Percentiles rank a stretch among this genome's conserved stretches.
Conservation (phyloP, 1,140 invertebrate genomes). For the Drosophila auraria region DNA sequence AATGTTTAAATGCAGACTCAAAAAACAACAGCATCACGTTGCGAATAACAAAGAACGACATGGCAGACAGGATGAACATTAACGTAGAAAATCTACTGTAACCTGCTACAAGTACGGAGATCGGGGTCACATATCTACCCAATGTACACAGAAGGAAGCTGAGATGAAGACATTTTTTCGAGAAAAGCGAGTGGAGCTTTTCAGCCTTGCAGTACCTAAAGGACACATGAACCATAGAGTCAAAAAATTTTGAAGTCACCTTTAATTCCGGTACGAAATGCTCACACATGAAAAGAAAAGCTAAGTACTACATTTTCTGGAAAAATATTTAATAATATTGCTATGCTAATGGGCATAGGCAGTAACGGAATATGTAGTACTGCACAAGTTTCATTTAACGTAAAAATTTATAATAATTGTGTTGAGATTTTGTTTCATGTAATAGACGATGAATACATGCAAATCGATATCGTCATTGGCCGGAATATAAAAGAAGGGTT, state of each 20-base stretch:
- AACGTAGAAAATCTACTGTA: slow-evolving; percentile 11
- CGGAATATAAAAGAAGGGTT: slow-evolving; percentile 36
- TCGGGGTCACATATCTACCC: slow-evolving; percentile 25
- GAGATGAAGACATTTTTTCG: slow-evolving; percentile 28
- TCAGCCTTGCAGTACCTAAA: slow-evolving; percentile 22
- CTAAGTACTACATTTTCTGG: slow-evolving; percentile 30
- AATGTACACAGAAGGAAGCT: slow-evolving; percentile 32
- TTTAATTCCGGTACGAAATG: slow-evolving; percentile 31
- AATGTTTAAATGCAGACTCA: slow-evolving; percentile 27
- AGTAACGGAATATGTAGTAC: slow-evolving; percentile 5
- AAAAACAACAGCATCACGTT: slow-evolving; percentile 15
- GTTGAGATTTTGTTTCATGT: slow-evolving; percentile 33
- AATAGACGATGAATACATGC: slow-evolving; percentile 34
- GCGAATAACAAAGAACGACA: background rate
- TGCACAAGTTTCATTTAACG: slow-evolving; percentile 31
- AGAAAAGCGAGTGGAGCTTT: slow-evolving; percentile 32
- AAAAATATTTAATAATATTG: slow-evolving; percentile 22
- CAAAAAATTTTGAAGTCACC: slow-evolving; percentile 29
- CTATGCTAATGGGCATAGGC: background rate
- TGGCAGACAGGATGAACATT: background rate
- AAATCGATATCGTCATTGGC: slow-evolving; percentile 38
- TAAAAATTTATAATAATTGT: slow-evolving; percentile 19
- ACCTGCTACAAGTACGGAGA: slow-evolving; percentile 22
- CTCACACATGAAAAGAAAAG: slow-evolving; percentile 29
- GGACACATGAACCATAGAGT: slow-evolving; percentile 24